Evolutionary conservation across 2,113 vertebrate genomes (phyloP), one percentile per base, ranked within the genome.

Genomic region (Dromiciops gliroides): DNA sequence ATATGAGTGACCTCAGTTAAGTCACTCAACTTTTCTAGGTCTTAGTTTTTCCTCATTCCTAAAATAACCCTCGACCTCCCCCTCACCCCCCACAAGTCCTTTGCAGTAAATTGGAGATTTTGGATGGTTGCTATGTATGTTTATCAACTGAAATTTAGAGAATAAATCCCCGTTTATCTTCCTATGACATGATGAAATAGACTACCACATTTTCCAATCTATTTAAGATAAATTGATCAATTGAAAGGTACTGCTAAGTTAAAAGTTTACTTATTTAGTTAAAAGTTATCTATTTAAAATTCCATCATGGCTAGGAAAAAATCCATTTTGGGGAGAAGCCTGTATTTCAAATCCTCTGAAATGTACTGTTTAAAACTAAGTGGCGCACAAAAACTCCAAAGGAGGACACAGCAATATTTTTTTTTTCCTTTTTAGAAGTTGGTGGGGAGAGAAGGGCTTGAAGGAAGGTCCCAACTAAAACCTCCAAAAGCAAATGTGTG

Each of bases 301-400:
- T 11, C n/a, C 25, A 92, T 52, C 31, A 91, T 89, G 93, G 25
- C 48, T 53, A 75, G 96, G 48, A 31, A 92, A 97, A 95, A 67
- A 94, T 67, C n/a, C 31, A 56, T 3, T 92, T 8, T 37, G 11
- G 37, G 89, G 89, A 93, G 49, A 94, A 94, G 31, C 5, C 48
- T 67, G 23, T 12, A 94, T 91, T 96, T 97, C 22, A 88, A 90
- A 48, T 50, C 19, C 24, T 50, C 0, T 48, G 50, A 93, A 50
- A 2, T 14, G 52, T 60, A 95, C 50, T 75, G 26, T 75, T 16
- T 51, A 4, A 48, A 90, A 12, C 50, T 89, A 88, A 89, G 51
- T 83, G 19, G 6, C 7, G 8, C 14, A 23, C 19, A 44, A 83
- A 67, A 83, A 22, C n/a, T 83, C 37, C 3, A 83, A 83, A 44